A percentile compares a stretch with the other conserved stretches of the same genome.
These are phyloP conservation scores for Bombus superbus DNA, from an alignment of 1,140 invertebrate species.

Conservation along the genomic window DNA sequence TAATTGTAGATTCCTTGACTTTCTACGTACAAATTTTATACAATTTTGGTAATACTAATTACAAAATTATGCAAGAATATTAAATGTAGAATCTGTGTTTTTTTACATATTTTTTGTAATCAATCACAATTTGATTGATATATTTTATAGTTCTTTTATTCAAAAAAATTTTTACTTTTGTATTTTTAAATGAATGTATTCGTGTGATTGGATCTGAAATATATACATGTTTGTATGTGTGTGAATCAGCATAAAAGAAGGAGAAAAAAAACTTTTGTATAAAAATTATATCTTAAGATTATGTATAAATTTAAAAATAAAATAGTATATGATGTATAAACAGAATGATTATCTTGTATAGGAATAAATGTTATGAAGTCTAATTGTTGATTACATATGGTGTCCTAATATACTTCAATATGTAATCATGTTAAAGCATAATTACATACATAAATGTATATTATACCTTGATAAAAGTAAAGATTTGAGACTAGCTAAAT, in stretches of 20 bases:
- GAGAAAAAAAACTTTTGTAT: constrained; percentile 49
- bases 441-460: constrained; percentile 70
- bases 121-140: constrained; percentile 31
- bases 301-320: constrained; percentile 44
- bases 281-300: constrained; percentile 43
- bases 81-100: constrained; percentile 8
- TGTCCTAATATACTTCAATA: neutral
- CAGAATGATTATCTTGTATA: constrained; percentile 47
- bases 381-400: constrained; percentile 8
- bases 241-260: constrained; percentile 17
- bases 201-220: neutral
- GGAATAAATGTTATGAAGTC: constrained; percentile 59
- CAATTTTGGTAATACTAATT: constrained; percentile 4
- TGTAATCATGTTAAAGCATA: constrained; percentile 1
- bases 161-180: constrained; percentile 35
- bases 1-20: neutral
- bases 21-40: constrained; percentile 38
- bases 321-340: constrained; percentile 52
- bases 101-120: constrained; percentile 19
- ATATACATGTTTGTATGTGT: constrained; percentile 25
- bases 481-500: constrained; percentile 90
- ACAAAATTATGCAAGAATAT: neutral
- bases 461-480: constrained; percentile 88
- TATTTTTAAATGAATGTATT: constrained; percentile 28
- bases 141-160: constrained; percentile 54